Percentiles rank a stretch among this genome's conserved stretches.
Conservation (phyloP, 2,113 vertebrate genomes). For the Chaetops frenatus region DNA sequence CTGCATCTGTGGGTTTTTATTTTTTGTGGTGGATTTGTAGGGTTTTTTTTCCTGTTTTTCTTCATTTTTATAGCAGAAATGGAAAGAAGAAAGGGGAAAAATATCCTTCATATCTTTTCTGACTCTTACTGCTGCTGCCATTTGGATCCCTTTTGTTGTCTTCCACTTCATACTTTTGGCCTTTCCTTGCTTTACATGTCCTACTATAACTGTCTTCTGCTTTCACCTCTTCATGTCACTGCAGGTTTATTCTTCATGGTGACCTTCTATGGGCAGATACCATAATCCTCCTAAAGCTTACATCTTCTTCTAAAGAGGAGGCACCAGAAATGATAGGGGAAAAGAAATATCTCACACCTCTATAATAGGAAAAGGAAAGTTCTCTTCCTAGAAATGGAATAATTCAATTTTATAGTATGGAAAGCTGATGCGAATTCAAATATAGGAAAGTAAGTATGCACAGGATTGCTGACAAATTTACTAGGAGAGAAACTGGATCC, state of each 20-base stretch:
- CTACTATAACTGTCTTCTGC: neutral
- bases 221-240: neutral
- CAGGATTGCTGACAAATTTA: neutral
- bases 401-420: neutral
- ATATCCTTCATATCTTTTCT: neutral
- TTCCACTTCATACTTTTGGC: neutral
- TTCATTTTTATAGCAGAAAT: neutral
- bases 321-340: neutral
- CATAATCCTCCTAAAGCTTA: neutral
- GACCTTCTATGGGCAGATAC: neutral
- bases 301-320: neutral
- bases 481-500: neutral
- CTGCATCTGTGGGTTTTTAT: neutral
- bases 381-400: neutral
- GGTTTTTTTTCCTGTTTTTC: neutral
- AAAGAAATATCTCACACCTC: neutral
- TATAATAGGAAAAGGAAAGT: neutral
- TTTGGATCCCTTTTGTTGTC: neutral
- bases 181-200: neutral
- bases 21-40: neutral
- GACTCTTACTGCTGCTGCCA: neutral
- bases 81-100: neutral
- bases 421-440: neutral
- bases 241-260: neutral
- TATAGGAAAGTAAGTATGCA: neutral